Percentiles rank a stretch among this genome's conserved stretches.
Evolutionary conservation across 2,113 vertebrate species (phyloP).

Genomic region (Sterrhoptilus dennistouni): DNA sequence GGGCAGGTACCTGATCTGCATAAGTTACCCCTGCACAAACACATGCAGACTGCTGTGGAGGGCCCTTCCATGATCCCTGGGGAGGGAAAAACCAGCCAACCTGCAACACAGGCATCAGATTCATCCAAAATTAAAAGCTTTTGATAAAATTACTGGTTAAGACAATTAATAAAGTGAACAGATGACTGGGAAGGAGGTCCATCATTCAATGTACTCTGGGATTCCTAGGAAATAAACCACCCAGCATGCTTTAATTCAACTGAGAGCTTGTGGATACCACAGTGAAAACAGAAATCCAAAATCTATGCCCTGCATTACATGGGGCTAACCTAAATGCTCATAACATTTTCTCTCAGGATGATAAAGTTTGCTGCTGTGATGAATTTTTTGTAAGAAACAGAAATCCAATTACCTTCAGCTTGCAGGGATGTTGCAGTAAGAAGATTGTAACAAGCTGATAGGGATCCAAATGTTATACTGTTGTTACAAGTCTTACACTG

Average conservation of each 20-base stretch:
- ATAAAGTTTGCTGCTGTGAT: background rate
- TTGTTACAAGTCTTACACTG: background rate
- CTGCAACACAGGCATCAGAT: background rate
- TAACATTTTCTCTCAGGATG: background rate
- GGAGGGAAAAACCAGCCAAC: background rate
- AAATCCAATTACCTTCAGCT: background rate
- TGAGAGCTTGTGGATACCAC: background rate
- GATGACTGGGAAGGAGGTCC: background rate
- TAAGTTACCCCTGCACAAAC: background rate
- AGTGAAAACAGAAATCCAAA: background rate
- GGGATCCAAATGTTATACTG: background rate
- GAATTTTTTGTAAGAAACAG: background rate
- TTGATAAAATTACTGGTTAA: background rate
- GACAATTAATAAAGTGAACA: background rate
- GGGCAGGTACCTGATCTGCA: background rate
- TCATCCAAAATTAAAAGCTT: background rate
- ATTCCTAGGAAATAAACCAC: background rate
- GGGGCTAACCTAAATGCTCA: background rate
- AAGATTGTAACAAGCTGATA: background rate
- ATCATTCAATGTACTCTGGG: background rate
- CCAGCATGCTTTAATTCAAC: background rate
- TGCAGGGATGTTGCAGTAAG: background rate
- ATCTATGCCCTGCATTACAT: background rate
- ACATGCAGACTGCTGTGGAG: accelerated
- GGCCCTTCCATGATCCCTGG: background rate